These are phyloP conservation scores for Mechanitis mazaeus DNA, from an alignment of 2,888 invertebrate species.

Conservation along the genomic window DNA sequence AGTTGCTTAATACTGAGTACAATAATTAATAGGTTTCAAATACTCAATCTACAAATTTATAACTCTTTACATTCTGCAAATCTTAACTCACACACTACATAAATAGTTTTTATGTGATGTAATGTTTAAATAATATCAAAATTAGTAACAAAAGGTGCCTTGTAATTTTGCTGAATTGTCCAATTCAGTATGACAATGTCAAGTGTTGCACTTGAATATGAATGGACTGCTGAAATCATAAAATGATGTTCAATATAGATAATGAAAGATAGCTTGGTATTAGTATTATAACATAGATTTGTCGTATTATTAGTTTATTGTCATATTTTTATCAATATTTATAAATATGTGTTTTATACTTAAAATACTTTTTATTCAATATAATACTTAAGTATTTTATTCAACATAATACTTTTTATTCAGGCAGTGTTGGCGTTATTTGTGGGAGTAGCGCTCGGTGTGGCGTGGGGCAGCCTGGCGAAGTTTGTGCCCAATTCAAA, in stretches of 20 bases:
- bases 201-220: constrained; percentile 1
- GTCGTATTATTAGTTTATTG: too few species aligned
- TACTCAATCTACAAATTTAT: too few species aligned
- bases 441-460: constrained; percentile 51
- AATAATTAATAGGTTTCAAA: too few species aligned
- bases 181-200: constrained; percentile 2
- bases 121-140: not conserved
- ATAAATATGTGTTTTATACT: too few species aligned
- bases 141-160: not conserved
- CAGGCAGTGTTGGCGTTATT: constrained; percentile 59
- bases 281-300: not conserved
- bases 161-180: constrained; percentile 1
- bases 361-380: too few species aligned
- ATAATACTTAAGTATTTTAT: constrained; percentile 6
- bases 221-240: constrained; percentile 1
- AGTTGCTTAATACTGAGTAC: too few species aligned
- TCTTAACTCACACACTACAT: too few species aligned
- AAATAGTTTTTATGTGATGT: too few species aligned
- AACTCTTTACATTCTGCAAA: too few species aligned
- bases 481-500: constrained; percentile 49
- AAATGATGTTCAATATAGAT: constrained; percentile 1
- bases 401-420: constrained; percentile 10
- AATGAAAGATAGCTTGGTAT: not conserved
- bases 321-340: too few species aligned
- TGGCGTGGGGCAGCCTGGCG: constrained; percentile 57